A percentile compares a stretch with the other conserved stretches of the same genome.
Conservation (phyloP, 2,888 invertebrate species). For the Heliconius ismenius region DNA sequence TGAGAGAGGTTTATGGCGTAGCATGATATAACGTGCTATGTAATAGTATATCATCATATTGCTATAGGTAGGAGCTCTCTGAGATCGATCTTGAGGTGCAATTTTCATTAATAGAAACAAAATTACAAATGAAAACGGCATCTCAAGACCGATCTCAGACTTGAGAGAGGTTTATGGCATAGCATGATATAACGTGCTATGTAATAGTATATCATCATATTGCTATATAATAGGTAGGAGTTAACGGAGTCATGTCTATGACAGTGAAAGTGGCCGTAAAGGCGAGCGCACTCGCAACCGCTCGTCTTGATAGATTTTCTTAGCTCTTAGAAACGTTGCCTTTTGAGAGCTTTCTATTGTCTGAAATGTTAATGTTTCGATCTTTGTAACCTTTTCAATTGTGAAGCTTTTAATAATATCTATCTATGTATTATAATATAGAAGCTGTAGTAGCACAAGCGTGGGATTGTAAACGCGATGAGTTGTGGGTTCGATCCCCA, state of each 20-base stretch:
- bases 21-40: constrained; percentile 6
- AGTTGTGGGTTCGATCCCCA: too few relatives aligned
- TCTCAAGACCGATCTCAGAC: too few relatives aligned
- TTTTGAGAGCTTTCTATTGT: constrained; percentile 32
- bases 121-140: too few relatives aligned
- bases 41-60: constrained; percentile 14
- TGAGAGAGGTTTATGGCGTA: too few relatives aligned
- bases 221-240: constrained; percentile 14
- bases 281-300: constrained; percentile 50
- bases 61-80: background rate
- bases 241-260: constrained; percentile 46
- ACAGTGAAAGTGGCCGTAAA: constrained; percentile 72
- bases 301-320: constrained; percentile 39
- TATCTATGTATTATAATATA: background rate
- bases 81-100: too few relatives aligned
- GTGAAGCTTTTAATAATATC: constrained; percentile 6
- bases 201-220: constrained; percentile 13
- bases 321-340: constrained; percentile 28
- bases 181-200: background rate
- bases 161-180: too few relatives aligned
- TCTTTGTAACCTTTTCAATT: background rate
- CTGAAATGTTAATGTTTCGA: background rate
- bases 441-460: too few relatives aligned
- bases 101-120: too few relatives aligned
- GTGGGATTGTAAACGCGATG: too few relatives aligned